Evolutionary conservation across 2,113 vertebrate genomes (phyloP).

Genomic region (Irena cyanogastra): DNA sequence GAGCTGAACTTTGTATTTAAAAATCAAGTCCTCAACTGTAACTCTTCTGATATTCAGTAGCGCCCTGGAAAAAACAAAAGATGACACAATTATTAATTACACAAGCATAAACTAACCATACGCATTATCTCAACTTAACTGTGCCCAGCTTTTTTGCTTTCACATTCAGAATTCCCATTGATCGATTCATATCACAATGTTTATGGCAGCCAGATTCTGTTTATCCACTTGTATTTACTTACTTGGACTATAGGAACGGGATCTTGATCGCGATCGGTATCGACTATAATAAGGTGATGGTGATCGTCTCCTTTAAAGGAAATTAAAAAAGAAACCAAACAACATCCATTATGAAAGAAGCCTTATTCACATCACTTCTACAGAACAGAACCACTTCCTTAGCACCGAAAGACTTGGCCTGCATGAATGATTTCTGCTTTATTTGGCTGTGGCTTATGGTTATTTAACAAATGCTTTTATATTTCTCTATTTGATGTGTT

Average conservation of each 20-base stretch:
- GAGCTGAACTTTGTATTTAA: slow-evolving; percentile 54
- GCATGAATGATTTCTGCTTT: slow-evolving; percentile 35
- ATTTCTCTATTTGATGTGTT: neutral
- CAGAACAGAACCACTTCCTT: slow-evolving; percentile 28
- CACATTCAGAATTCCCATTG: neutral
- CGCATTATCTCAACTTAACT: neutral
- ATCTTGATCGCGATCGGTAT: slow-evolving; percentile 88
- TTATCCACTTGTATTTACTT: slow-evolving; percentile 60
- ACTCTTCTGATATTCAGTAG: slow-evolving; percentile 66
- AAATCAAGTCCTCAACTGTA: slow-evolving; percentile 52
- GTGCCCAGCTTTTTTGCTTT: neutral
- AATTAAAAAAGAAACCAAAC: slow-evolving; percentile 20
- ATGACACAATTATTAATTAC: neutral
- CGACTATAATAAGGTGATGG: slow-evolving; percentile 90
- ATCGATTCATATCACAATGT: neutral
- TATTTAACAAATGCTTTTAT: slow-evolving; percentile 27
- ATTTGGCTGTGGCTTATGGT: slow-evolving; percentile 1
- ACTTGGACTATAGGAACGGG: slow-evolving; percentile 92
- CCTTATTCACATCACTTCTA: slow-evolving; percentile 33
- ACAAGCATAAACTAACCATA: neutral
- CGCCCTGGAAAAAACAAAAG: slow-evolving; percentile 71
- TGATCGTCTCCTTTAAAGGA: slow-evolving; percentile 81
- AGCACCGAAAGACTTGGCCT: slow-evolving; percentile 8
- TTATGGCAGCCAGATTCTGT: neutral
- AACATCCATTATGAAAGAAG: slow-evolving; percentile 24